Evolutionary conservation across 2,888 invertebrate species (phyloP).

Genomic region (Acronicta psi): DNA sequence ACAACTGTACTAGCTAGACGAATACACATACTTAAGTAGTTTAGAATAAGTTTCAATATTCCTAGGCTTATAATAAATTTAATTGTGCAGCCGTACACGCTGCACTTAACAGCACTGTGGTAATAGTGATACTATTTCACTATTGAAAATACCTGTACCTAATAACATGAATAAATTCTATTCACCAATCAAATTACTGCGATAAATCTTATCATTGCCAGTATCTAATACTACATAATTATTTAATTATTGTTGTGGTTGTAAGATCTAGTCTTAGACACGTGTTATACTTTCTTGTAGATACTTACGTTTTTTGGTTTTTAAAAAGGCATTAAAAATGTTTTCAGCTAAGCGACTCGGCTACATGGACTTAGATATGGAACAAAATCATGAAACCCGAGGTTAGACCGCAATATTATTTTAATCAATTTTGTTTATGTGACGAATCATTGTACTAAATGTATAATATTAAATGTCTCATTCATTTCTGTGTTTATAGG

Average conservation of each 20-base stretch:
- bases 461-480: conserved; percentile 24
- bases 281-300: conserved; percentile 3
- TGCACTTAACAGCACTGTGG: too few relatives aligned
- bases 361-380: conserved; percentile 70
- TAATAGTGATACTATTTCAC: not conserved
- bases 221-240: conserved; percentile 26
- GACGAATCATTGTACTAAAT: not conserved
- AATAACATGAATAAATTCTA: not conserved
- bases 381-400: conserved; percentile 54
- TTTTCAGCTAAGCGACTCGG: conserved; percentile 63
- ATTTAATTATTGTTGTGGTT: conserved; percentile 15
- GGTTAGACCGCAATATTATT: conserved; percentile 52
- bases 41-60: too few relatives aligned
- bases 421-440: conserved; percentile 13
- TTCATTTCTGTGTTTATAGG: conserved; percentile 69
- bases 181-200: conserved; percentile 11
- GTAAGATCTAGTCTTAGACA: not conserved
- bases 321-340: conserved; percentile 34
- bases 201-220: conserved; percentile 24
- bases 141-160: not conserved
- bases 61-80: too few relatives aligned
- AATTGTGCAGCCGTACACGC: too few relatives aligned
- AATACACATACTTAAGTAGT: too few relatives aligned
- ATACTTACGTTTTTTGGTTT: too few relatives aligned
- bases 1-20: too few relatives aligned